Percentiles rank a stretch among this genome's conserved stretches.
phyloP scores from a whole-genome alignment of 2,888 invertebrate species.

The Tipula unca region DNA sequence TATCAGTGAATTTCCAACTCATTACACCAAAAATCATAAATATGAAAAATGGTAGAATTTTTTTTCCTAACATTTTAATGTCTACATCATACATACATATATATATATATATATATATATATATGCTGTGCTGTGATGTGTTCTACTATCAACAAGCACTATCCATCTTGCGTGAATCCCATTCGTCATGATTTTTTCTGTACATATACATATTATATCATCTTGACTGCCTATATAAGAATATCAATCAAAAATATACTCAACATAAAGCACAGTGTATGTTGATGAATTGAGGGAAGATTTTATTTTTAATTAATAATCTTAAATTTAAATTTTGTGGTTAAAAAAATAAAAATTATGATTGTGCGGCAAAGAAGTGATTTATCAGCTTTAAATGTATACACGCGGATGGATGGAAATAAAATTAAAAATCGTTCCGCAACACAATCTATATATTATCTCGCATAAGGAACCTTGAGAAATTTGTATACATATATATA shows the following conservation, averaged over 20 bases:
- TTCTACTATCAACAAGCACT: not conserved
- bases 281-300: not conserved
- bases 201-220: not conserved
- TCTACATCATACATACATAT: not conserved
- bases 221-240: not conserved
- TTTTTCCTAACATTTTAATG: not conserved
- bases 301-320: not conserved
- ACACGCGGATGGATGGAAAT: not conserved
- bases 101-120: not conserved
- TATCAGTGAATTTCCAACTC: slow-evolving; percentile 8
- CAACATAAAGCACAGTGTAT: not conserved
- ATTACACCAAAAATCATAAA: slow-evolving; percentile 1
- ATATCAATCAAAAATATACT: not conserved
- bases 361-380: not conserved
- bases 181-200: not conserved
- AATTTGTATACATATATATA: not conserved
- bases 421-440: not conserved
- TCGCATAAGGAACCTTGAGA: not conserved
- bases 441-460: not conserved
- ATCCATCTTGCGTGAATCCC: not conserved
- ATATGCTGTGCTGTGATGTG: not conserved
- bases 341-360: not conserved
- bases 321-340: not conserved
- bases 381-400: not conserved
- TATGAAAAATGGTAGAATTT: not conserved